Evolutionary conservation across 1,140 invertebrate genomes (phyloP).

Genomic region (Stenopsyche tienmushanensis): DNA sequence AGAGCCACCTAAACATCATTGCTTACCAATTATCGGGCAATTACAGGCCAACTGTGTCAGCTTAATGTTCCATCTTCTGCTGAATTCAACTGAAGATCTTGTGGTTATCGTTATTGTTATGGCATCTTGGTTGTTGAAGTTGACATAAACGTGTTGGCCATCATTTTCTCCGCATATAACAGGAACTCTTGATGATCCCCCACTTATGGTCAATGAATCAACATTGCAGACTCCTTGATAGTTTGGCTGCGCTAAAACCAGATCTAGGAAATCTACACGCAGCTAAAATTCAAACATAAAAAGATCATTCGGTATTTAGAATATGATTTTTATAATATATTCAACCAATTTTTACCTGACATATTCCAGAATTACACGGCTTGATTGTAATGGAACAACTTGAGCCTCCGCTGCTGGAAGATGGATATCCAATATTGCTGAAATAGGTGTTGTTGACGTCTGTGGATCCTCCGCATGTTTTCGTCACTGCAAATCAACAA

Average conservation of each 20-base stretch:
- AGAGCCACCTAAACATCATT: no score
- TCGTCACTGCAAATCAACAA: not conserved
- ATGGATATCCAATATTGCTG: conserved; percentile 70
- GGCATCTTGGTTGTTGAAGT: conserved; percentile 67
- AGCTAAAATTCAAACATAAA: no score
- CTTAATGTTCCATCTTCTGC: conserved; percentile 75
- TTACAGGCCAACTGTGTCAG: conserved; percentile 73
- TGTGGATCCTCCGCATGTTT: conserved; percentile 65
- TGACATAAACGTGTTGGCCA: conserved; percentile 78
- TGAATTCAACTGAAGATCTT: conserved; percentile 59
- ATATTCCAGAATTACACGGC: conserved; percentile 68
- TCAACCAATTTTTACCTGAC: conserved; percentile 73
- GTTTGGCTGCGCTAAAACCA: conserved; percentile 70
- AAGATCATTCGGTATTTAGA: conserved; percentile 14
- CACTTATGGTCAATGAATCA: conserved; percentile 70
- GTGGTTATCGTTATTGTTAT: conserved; percentile 70
- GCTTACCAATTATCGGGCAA: conserved; percentile 59
- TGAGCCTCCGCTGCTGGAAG: conserved; percentile 63
- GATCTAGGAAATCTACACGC: conserved; percentile 74
- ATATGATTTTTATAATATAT: conserved; percentile 5
- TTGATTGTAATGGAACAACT: conserved; percentile 70
- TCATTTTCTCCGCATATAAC: conserved; percentile 77
- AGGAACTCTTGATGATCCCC: conserved; percentile 65
- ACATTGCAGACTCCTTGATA: conserved; percentile 71
- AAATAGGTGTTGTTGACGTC: conserved; percentile 82